These are phyloP conservation scores for Ectemnius continuus DNA, from an alignment of 2,888 invertebrate species.

Conservation along the genomic window DNA sequence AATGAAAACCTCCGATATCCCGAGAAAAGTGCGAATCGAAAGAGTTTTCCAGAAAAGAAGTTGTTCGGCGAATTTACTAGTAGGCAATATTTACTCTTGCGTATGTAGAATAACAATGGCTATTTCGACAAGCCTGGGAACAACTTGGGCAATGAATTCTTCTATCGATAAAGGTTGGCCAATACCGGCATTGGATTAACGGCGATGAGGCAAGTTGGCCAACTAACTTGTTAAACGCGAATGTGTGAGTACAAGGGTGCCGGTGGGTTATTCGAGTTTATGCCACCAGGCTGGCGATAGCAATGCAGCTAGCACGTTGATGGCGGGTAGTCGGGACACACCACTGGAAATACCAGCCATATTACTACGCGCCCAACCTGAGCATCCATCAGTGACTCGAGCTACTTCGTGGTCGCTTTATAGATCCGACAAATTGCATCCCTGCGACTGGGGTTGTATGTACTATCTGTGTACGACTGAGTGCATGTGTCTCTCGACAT, in stretches of 20 bases:
- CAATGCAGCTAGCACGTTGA: slow-evolving; percentile 5
- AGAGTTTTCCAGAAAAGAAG: too few relatives aligned
- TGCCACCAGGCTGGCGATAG: slow-evolving; percentile 16
- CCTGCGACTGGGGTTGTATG: slow-evolving; percentile 40
- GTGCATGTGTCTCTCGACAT: slow-evolving; percentile 9
- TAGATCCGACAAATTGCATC: slow-evolving; percentile 57
- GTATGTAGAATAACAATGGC: too few relatives aligned
- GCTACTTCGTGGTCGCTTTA: slow-evolving; percentile 56
- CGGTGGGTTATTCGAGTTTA: slow-evolving; percentile 49
- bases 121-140: too few relatives aligned
- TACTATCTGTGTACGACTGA: slow-evolving; percentile 5
- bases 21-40: too few relatives aligned
- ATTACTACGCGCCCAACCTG: slow-evolving; percentile 40
- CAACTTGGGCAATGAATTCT: too few relatives aligned
- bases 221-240: not conserved
- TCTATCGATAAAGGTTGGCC: too few relatives aligned
- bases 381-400: slow-evolving; percentile 53
- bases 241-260: slow-evolving; percentile 12
- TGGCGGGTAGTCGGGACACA: slow-evolving; percentile 19
- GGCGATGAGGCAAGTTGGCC: too few relatives aligned
- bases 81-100: too few relatives aligned
- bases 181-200: too few relatives aligned
- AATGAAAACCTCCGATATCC: too few relatives aligned
- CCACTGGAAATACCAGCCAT: slow-evolving; percentile 10
- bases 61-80: too few relatives aligned